Percentiles rank a stretch among this genome's conserved stretches.
These are phyloP conservation scores for Euborellia annulipes DNA, from an alignment of 1,140 invertebrate genomes.

Conservation along the genomic window DNA sequence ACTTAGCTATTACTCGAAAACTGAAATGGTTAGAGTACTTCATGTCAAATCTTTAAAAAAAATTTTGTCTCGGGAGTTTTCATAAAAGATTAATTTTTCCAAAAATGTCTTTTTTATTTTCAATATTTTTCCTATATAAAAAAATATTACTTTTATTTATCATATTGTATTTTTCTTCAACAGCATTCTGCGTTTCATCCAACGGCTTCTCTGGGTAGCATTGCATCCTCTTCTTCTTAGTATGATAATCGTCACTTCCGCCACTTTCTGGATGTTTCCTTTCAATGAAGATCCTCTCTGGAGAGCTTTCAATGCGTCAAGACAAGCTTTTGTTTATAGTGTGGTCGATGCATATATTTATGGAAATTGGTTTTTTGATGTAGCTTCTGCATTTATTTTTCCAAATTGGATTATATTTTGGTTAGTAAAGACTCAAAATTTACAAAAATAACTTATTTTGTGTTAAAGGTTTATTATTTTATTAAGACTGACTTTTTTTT, in stretches of 20 bases:
- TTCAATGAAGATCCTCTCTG: conserved; percentile 16
- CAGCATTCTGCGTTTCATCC: conserved; percentile 23
- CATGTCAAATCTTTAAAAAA: too few relatives aligned
- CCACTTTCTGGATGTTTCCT: conserved; percentile 29
- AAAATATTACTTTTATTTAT: too few relatives aligned
- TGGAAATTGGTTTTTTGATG: conserved; percentile 45
- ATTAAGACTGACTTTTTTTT: too few relatives aligned
- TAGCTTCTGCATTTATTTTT: conserved; percentile 35
- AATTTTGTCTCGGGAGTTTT: too few relatives aligned
- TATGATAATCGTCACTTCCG: conserved; percentile 34
- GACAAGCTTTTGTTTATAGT: conserved; percentile 60
- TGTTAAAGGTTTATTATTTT: too few relatives aligned
- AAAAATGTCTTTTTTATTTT: too few relatives aligned
- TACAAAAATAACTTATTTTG: too few relatives aligned
- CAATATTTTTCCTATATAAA: too few relatives aligned
- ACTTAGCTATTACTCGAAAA: too few relatives aligned
- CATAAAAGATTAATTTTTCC: too few relatives aligned
- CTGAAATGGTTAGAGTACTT: too few relatives aligned
- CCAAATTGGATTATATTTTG: conserved; percentile 47
- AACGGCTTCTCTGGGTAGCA: conserved; percentile 38
- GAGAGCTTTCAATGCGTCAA: conserved; percentile 42
- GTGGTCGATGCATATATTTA: conserved; percentile 67
- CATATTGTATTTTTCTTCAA: too few relatives aligned
- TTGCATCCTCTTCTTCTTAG: conserved; percentile 46
- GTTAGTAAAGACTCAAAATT: conserved; percentile 12